phyloP scores from a whole-genome alignment of 2,888 invertebrate genomes.

The Eutolmus rufibarbis region DNA sequence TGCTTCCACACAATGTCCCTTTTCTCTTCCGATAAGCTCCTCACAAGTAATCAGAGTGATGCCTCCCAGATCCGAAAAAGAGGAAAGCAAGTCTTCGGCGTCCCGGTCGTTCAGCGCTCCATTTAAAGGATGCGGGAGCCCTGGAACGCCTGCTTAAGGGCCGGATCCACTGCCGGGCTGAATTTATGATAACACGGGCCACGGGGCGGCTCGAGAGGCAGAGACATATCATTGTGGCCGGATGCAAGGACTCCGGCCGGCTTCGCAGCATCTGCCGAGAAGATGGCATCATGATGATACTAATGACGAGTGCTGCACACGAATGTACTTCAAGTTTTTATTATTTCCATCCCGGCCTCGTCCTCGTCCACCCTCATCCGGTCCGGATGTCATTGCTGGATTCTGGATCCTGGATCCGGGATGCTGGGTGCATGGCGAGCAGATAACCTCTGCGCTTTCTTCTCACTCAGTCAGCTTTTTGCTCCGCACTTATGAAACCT shows the following conservation, averaged over 20 bases:
- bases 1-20: slow-evolving; percentile 36
- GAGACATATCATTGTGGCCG: slow-evolving; percentile 12
- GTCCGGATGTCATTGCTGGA: background rate
- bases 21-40: slow-evolving; percentile 39
- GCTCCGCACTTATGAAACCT: slow-evolving; percentile 14
- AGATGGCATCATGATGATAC: slow-evolving; percentile 22
- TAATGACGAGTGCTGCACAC: slow-evolving; percentile 36
- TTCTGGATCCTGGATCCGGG: background rate
- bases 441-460: slow-evolving; percentile 32
- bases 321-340: slow-evolving; percentile 37
- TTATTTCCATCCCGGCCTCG: slow-evolving; percentile 7
- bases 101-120: background rate
- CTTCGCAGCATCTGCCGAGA: slow-evolving; percentile 16
- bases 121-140: slow-evolving; percentile 17
- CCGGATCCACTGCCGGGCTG: background rate
- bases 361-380: slow-evolving; percentile 19
- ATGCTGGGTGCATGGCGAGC: background rate
- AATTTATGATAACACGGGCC: slow-evolving; percentile 1
- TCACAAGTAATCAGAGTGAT: slow-evolving; percentile 35
- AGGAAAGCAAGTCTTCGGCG: background rate
- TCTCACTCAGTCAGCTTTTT: slow-evolving; percentile 39
- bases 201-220: background rate
- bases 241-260: background rate
- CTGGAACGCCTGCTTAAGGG: slow-evolving; percentile 17
- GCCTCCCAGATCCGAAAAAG: slow-evolving; percentile 28